These are phyloP conservation scores for Brachyopa scutellaris DNA, from an alignment of 2,888 invertebrate species.

Conservation along the genomic window DNA sequence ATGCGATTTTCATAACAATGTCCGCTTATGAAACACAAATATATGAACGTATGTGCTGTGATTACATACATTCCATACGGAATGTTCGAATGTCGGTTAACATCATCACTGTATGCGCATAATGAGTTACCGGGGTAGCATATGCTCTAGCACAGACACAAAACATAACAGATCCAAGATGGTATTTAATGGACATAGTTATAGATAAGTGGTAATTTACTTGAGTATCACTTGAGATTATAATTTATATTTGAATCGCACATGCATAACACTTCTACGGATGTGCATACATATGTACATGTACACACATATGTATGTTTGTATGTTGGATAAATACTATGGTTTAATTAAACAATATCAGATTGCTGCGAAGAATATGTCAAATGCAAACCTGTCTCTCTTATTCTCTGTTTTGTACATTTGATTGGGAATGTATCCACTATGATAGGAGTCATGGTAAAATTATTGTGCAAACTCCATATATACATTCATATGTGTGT, in stretches of 20 bases:
- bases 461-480: too few species aligned
- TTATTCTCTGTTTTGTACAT: neutral
- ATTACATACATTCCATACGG: too few species aligned
- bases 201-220: slow-evolving; percentile 52
- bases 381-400: slow-evolving; percentile 25
- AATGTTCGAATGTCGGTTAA: slow-evolving; percentile 26
- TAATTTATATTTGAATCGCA: slow-evolving; percentile 43
- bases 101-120: slow-evolving; percentile 29
- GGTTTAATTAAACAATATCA: slow-evolving; percentile 6
- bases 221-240: slow-evolving; percentile 52
- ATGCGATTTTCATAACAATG: slow-evolving; percentile 13
- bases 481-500: too few species aligned
- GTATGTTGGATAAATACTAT: neutral
- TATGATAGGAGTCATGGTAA: too few species aligned
- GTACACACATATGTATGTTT: too few species aligned
- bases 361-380: slow-evolving; percentile 8
- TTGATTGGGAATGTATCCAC: neutral
- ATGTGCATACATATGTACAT: too few species aligned
- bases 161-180: slow-evolving; percentile 10
- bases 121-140: slow-evolving; percentile 41
- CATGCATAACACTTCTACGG: slow-evolving; percentile 30
- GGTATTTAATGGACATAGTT: slow-evolving; percentile 48
- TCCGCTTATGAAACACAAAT: slow-evolving; percentile 4
- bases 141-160: slow-evolving; percentile 37
- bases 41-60: neutral